These are phyloP conservation scores for Harpalus rubripes DNA, from an alignment of 2,888 invertebrate species.

Conservation along the genomic window DNA sequence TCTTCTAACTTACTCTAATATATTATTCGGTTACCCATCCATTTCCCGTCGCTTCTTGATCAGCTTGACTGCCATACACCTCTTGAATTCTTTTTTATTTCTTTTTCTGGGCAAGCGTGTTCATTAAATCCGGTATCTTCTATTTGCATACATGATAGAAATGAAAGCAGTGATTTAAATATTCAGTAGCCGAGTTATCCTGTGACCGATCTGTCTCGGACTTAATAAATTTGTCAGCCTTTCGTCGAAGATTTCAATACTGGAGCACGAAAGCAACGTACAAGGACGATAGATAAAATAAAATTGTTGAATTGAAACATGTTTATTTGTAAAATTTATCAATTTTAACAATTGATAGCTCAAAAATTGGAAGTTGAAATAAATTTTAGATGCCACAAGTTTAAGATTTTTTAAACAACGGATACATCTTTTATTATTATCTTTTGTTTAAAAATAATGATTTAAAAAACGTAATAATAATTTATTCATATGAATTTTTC, in stretches of 20 bases:
- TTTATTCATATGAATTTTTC: no score
- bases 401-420: no score
- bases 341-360: no score
- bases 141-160: slow-evolving; percentile 4
- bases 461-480: no score
- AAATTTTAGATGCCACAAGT: no score
- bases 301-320: neutral
- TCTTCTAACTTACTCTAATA: no score
- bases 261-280: neutral
- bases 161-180: slow-evolving; percentile 64
- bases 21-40: neutral
- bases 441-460: no score
- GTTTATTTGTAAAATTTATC: neutral
- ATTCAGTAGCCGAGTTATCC: slow-evolving; percentile 56
- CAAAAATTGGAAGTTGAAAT: no score
- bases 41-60: neutral
- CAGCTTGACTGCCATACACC: neutral
- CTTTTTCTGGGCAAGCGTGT: neutral
- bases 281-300: neutral
- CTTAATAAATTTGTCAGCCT: slow-evolving; percentile 62
- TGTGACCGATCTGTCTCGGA: slow-evolving; percentile 59
- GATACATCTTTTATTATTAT: no score
- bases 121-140: neutral
- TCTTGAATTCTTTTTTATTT: neutral
- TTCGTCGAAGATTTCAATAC: slow-evolving; percentile 14